Evolutionary conservation across 2,888 invertebrate species (phyloP), one percentile per base, ranked within the genome.

Genomic region (Drosophila macrothrix): DNA sequence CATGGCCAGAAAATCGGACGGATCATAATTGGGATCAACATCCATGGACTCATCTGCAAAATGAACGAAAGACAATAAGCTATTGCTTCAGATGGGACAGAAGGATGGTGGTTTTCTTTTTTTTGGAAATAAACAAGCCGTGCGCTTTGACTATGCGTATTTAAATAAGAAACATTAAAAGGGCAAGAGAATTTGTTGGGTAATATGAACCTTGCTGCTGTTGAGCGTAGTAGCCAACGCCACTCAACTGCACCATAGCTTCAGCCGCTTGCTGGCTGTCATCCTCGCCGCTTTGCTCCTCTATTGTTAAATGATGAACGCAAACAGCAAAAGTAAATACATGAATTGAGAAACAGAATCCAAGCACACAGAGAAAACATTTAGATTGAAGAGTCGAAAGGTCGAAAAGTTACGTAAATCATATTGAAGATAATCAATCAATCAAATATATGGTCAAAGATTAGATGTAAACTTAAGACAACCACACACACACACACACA

Each of bases 11-110:
- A 98, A 97, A 93, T 97, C 97, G 0, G 97, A 96, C 0, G 97
- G 97, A 93, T 98, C 97, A 92, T 98, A 98, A 90, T 96, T 96
- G 0, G 96, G 96, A 94, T 97, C 97, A 29, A 96, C 95, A 82
- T 96, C 96, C 94, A 96, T 95, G 68, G 96, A 96, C 91, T 96
- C 96, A 83, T 96, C 96, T 95, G 70, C 4, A 83, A 90, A 78
- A 75, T 53, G 62, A 29, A 19, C 7, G 4, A 59, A 14, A 0
- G 14, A 3, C n/a, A 46, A 61, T 66, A 53, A 70, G 54, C 19
- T 19, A 29, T 6, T 37, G 10, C 3, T 29, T 52, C 1, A 46
- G 4, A 19, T 22, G 1, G 7, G 0, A 7, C 10, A n/a, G 10
- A 3, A 53, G 25, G 41, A 54, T 31, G 19, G 37, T 53, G 16